Evolutionary conservation across 2,888 invertebrate genomes (phyloP).

Genomic region (Encarsia formosa): DNA sequence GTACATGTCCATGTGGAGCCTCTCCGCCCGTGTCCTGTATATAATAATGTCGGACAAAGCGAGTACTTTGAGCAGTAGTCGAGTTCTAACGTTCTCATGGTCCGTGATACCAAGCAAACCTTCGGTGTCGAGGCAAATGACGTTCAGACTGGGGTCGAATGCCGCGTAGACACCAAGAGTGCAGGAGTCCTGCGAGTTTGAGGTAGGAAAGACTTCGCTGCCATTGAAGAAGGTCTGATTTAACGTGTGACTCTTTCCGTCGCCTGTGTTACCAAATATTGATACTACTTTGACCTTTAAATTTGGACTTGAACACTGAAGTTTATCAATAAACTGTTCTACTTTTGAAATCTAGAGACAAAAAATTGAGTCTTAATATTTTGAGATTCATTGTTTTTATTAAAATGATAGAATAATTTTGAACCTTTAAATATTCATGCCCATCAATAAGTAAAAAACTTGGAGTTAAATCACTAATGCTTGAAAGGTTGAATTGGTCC

Average conservation of each 20-base stretch:
- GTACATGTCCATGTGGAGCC: conserved; percentile 72
- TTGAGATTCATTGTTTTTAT: no score
- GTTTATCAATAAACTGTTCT: conserved; percentile 54
- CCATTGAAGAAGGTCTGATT: conserved; percentile 65
- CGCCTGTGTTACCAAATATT: conserved; percentile 80
- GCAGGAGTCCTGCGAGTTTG: conserved; percentile 65
- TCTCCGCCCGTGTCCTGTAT: conserved; percentile 71
- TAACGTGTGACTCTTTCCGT: conserved; percentile 76
- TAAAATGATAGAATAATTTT: no score
- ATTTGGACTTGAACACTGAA: conserved; percentile 53
- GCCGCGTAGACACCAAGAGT: conserved; percentile 78
- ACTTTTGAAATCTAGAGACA: conserved; percentile 49
- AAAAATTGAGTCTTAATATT: no score
- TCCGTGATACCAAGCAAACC: conserved; percentile 65
- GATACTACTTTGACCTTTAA: conserved; percentile 72
- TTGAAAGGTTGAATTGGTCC: conserved; percentile 5
- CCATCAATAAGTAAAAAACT: conserved; percentile 62
- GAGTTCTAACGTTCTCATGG: conserved; percentile 62
- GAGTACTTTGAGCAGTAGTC: conserved; percentile 72
- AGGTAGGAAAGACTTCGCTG: conserved; percentile 61
- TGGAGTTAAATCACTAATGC: conserved; percentile 28
- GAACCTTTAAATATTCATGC: conserved; percentile 58
- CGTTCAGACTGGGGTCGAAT: conserved; percentile 61
- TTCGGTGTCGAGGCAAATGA: conserved; percentile 75
- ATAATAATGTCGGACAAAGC: conserved; percentile 78